Evolutionary conservation across 2,888 invertebrate species (phyloP), one percentile per base, ranked within the genome.

Genomic region (Schizotus pectinicornis): DNA sequence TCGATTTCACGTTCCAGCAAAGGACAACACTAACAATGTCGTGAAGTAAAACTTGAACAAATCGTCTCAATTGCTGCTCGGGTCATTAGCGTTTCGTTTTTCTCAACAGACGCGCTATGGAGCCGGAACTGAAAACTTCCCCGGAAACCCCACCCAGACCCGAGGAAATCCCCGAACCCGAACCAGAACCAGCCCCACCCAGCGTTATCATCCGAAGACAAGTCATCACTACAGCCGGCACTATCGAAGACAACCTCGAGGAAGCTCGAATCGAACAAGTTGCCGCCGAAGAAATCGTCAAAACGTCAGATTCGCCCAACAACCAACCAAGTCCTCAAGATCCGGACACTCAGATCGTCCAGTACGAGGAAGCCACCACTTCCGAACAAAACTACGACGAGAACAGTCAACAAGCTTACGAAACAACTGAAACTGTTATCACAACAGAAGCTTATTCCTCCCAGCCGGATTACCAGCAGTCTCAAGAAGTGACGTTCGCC

Each of bases 151-250:
- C 65, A 22, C 63, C 64, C 1, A 62, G 63, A 57, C 33, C 55
- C 12, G 63, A 64, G 32, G 62, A 58, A 48, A 45, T 50, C 22
- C 2, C 34, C 11, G 61, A 58, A 45, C 22, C 38, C 6, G 53
- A 58, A 49, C 49, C 38, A 30, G 53, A 58, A 49, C 49, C 38
- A 30, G 22, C 46, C 3, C 8, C 54, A 14, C 50, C 13, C 8
- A 66, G 71, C 6, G 74, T 74, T 12, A 74, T 73, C 35, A 62
- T 63, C 31, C 51, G 67, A 48, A 61, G 66, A 8, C 46, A 80
- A 14, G 67, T 72, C 1, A 69, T 78, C 2, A 81, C 81, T 8
- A 69, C 79, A 1, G 73, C 78, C 0, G 80, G 81, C 7, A 76
- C 78, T 3, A 74, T 82, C 3, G 70, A 78, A 6, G 76, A 77